These are phyloP conservation scores for Odocoileus virginianus DNA, from an alignment of 2,113 vertebrate genomes.

Conservation along the genomic window DNA sequence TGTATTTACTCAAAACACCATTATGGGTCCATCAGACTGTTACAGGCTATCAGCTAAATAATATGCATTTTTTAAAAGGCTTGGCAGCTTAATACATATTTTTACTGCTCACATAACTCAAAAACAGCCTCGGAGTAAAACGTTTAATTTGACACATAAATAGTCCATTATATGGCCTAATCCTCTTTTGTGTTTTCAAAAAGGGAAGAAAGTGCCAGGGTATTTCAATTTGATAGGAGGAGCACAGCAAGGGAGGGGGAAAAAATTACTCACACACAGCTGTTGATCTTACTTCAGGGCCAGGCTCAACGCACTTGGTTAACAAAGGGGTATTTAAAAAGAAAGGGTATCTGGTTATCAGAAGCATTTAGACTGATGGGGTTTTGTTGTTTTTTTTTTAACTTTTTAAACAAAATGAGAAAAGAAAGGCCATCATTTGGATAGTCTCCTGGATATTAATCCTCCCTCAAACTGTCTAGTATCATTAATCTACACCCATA, in stretches of 20 bases:
- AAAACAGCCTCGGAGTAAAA: constrained; percentile 62
- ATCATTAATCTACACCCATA: not conserved
- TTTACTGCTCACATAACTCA: constrained; percentile 74
- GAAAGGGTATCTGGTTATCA: not conserved
- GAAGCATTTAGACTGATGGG: not conserved
- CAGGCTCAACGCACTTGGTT: not conserved
- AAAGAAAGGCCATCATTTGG: not conserved
- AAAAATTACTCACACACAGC: constrained; percentile 9
- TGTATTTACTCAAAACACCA: constrained; percentile 71
- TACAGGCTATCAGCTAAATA: constrained; percentile 71
- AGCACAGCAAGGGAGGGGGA: not conserved
- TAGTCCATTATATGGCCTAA: constrained; percentile 73
- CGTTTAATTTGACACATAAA: constrained; percentile 76
- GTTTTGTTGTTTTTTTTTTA: not conserved
- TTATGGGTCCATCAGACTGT: constrained; percentile 71
- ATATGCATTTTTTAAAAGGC: constrained; percentile 71
- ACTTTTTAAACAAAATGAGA: not conserved
- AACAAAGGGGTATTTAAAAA: not conserved
- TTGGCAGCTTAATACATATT: constrained; percentile 76
- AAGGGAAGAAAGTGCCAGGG: constrained; percentile 46
- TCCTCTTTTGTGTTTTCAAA: constrained; percentile 69
- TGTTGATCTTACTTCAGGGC: constrained; percentile 7
- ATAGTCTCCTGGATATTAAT: not conserved
- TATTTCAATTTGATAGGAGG: constrained; percentile 57
- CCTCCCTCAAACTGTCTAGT: constrained; percentile 10